Base-by-base conservation (phyloP, 2,888 invertebrate species). In the Agrochola circellaris region DNA sequence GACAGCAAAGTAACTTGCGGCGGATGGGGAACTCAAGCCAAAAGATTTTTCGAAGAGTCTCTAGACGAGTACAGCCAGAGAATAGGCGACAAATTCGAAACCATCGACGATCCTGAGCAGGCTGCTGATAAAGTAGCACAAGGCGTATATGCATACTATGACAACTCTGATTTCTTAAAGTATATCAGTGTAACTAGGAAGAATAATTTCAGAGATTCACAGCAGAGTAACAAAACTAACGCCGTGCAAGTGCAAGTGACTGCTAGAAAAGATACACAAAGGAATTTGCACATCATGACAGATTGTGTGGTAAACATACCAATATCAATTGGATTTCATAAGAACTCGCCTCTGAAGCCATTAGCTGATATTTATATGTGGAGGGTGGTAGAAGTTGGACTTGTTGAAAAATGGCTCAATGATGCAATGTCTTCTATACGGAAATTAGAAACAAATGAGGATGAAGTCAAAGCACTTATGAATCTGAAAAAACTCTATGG, bases 291-390 rank as follows among this genome's bases (percentile, higher is more conserved):
- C 88, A 98, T 99, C 17, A 99, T 99, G 98, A 95, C 97, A 4
- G 98, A 98, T 82, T 99, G 99, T 92, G 97, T 98, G 0, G 97
- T 98, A 9, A 97, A 98, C 85, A 98, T 98, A 97, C 98, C 98
- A 0, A 97, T 98, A 72, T 98, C 98, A 0, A 96, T 99, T 81
- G 98, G 98, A 0, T 97, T 98, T 88, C 98, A 98, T 89, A 98
- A 98, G 89, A 98, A 98, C 92, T 98, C 98, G 0, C 98, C 98
- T 0, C 92, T 98, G 9, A 98, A 98, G 90, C 97, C 97, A 0
- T 95, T 97, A 81, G 97, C 98, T 34, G 98, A 98, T 91, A 95
- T 97, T 85, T 97, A 98, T 87, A 97, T 98, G 62, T 95, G 97
- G 85, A 96, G 97, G 69, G 97, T 98, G 17, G 97, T 98, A 0